These are phyloP conservation scores for Himalopsyche kuldschensis DNA, from an alignment of 2,888 invertebrate genomes.

Conservation along the genomic window DNA sequence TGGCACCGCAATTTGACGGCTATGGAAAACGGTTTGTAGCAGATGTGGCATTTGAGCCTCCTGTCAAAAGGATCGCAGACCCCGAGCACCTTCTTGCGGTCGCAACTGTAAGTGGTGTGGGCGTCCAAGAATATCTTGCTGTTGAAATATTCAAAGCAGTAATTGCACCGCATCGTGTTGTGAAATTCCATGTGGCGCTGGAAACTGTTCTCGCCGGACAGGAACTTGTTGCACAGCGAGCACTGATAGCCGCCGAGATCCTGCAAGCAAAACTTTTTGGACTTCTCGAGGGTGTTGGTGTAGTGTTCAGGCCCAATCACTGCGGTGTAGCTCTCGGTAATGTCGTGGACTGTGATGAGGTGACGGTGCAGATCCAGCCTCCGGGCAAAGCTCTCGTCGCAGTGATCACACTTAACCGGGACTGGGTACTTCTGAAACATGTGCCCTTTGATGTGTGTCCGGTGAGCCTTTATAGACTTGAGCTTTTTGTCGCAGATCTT, in stretches of 20 bases:
- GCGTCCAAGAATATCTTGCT: constrained; percentile 54
- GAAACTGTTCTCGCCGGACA: constrained; percentile 56
- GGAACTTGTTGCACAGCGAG: constrained; percentile 53
- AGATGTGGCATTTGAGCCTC: constrained; percentile 53
- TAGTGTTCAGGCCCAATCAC: constrained; percentile 39
- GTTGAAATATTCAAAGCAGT: constrained; percentile 57
- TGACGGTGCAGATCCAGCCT: constrained; percentile 56
- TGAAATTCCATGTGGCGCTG: constrained; percentile 58
- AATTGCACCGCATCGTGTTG: constrained; percentile 56
- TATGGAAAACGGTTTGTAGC: constrained; percentile 57
- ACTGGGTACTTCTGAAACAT: constrained; percentile 52
- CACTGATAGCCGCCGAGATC: constrained; percentile 55
- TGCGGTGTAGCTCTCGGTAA: constrained; percentile 52
- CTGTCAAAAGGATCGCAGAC: constrained; percentile 52
- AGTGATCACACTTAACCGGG: constrained; percentile 52
- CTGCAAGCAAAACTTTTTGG: constrained; percentile 41
- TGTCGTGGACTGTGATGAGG: constrained; percentile 50
- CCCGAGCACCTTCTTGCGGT: constrained; percentile 53
- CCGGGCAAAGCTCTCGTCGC: constrained; percentile 50
- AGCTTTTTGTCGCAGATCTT: constrained; percentile 56
- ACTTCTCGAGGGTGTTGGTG: constrained; percentile 6
- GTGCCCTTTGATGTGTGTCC: constrained; percentile 53
- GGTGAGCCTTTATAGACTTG: constrained; percentile 51
- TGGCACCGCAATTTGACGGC: constrained; percentile 58
- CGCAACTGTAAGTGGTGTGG: constrained; percentile 53